A percentile compares a stretch with the other conserved stretches of the same genome.
These are phyloP conservation scores for Phocides pigmalion DNA, from an alignment of 1,140 invertebrate species.

Conservation along the genomic window DNA sequence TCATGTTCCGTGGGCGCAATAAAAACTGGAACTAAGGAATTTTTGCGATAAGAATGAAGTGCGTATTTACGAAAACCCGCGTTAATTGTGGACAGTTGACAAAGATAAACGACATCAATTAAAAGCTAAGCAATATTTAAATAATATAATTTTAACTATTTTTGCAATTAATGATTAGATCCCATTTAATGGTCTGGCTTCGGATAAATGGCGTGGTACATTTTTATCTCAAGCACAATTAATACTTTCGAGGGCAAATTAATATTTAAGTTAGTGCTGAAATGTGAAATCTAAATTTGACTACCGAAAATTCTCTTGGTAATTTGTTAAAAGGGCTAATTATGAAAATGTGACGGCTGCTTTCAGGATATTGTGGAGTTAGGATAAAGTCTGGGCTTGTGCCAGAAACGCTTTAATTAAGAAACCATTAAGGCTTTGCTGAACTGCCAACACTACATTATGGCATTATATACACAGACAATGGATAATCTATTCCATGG, in stretches of 20 bases:
- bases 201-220: too few species aligned
- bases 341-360: constrained; percentile 17
- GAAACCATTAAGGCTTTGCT: background rate
- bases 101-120: too few species aligned
- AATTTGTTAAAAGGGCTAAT: constrained; percentile 24
- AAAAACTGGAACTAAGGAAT: too few species aligned
- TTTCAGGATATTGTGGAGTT: constrained; percentile 11
- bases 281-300: background rate
- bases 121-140: too few species aligned
- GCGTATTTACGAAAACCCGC: too few species aligned
- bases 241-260: background rate
- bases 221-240: background rate
- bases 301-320: constrained; percentile 13
- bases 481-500: background rate
- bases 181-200: too few species aligned
- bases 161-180: too few species aligned
- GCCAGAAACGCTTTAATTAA: constrained; percentile 15
- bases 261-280: background rate
- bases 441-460: background rate
- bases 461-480: too few species aligned
- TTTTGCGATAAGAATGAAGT: too few species aligned
- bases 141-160: too few species aligned
- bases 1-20: too few species aligned
- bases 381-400: constrained; percentile 7
- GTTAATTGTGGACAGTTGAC: too few species aligned